Evolutionary conservation across 1,140 invertebrate genomes (phyloP), one percentile per base, ranked within the genome.

Genomic region (Halictus rubicundus): DNA sequence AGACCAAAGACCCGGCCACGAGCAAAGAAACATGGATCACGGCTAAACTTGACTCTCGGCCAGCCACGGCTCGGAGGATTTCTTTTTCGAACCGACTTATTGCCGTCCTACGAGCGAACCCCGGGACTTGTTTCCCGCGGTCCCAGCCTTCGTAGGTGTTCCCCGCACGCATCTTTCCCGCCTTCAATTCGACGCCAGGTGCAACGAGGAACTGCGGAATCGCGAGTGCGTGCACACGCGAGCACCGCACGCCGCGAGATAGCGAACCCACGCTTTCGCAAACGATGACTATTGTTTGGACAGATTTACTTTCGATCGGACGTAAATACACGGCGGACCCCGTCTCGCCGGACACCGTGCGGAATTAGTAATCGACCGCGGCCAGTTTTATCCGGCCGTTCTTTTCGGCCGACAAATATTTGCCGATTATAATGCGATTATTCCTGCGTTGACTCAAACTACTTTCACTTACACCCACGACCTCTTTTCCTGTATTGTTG

Each of bases 131-230:
- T 23, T 76, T 60, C 23, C 21, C 37, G 32, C 9, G 16, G 42
- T 61, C 37, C 60, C 16, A 25, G 21, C 6, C 57, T 9, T 49
- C 65, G 66, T 77, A 61, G 66, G 66, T 77, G 57, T 61, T 63
- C 25, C n/a, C 21, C 32, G 8, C 63, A 27, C 52, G 57, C 66
- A 71, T 78, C 60, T 64, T 42, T 54, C 46, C 46, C 59, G n/a
- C 27, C 42, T 52, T 60, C 64, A 54, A 78, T 64, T 71, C 49
- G 42, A 71, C 68, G 75, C 46, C 75, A 78, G 68, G 68, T 78
- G 68, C 46, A 78, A 23, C 42, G 42, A 39, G 27, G 9, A n/a
- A n/a, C 60, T 16, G 32, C 27, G 60, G 63, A 78, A 72, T 42
- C 25, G 32, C 39, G 32, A 46, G 14, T 19, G 27, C 37, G 39